phyloP scores from a whole-genome alignment of 2,113 vertebrate genomes.

The Cyanoramphus novaezelandiae region DNA sequence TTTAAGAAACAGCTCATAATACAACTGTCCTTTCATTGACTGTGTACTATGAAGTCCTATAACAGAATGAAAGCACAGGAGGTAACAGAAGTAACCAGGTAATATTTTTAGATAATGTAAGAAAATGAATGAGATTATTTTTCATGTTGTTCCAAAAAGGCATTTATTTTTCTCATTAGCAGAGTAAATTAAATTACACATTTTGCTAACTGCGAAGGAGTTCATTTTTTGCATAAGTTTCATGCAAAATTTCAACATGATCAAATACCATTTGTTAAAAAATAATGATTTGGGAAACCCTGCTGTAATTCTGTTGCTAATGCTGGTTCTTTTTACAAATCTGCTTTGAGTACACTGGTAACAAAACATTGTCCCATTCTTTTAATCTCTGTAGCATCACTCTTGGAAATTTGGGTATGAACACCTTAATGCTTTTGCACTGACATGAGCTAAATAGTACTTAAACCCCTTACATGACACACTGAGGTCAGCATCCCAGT shows the following conservation, averaged over 20 bases:
- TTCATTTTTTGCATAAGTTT: neutral
- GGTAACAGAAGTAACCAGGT: neutral
- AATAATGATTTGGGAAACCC: neutral
- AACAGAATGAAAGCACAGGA: neutral
- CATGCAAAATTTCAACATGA: neutral
- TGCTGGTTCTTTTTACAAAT: constrained; percentile 16
- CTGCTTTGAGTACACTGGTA: neutral
- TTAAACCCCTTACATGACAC: neutral
- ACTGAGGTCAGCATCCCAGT: neutral
- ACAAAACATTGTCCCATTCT: neutral
- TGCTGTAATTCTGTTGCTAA: constrained; percentile 6
- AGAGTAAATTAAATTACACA: constrained; percentile 16
- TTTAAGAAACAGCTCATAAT: neutral
- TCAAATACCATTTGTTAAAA: constrained; percentile 46
- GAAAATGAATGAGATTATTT: neutral
- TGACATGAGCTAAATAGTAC: neutral
- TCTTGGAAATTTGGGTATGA: neutral
- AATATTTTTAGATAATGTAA: neutral
- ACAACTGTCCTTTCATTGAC: neutral
- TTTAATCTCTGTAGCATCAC: constrained; percentile 4
- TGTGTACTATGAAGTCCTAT: neutral
- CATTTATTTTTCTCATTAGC: constrained; percentile 21
- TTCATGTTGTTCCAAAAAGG: neutral
- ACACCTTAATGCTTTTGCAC: neutral
- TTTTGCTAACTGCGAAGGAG: constrained; percentile 15